phyloP scores from a whole-genome alignment of 2,888 invertebrate species.

The Blastobasis lacticolella region DNA sequence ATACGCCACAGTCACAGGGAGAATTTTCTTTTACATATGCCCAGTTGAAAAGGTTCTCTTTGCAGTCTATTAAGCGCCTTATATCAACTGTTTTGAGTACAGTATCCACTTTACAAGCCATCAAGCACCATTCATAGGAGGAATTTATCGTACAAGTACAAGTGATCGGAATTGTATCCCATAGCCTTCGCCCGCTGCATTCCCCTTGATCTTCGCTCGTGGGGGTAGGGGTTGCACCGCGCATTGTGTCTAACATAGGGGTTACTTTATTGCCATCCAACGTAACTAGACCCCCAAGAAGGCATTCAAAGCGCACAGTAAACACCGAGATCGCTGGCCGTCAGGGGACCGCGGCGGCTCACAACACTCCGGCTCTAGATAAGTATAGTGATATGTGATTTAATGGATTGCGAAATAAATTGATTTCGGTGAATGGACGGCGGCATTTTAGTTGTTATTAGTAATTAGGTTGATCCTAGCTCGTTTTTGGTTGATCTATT shows the following conservation, averaged over 20 bases:
- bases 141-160: slow-evolving; percentile 15
- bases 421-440: slow-evolving; percentile 37
- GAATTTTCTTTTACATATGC: too few species aligned
- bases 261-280: slow-evolving; percentile 60
- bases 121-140: too few species aligned
- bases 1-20: too few species aligned
- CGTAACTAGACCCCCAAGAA: slow-evolving; percentile 28
- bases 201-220: slow-evolving; percentile 36
- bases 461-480: too few species aligned
- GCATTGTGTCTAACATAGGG: slow-evolving; percentile 64
- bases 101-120: too few species aligned
- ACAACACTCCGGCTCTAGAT: slow-evolving; percentile 25
- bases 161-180: slow-evolving; percentile 35
- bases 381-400: slow-evolving; percentile 60
- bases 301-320: slow-evolving; percentile 31
- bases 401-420: slow-evolving; percentile 68
- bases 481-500: too few species aligned
- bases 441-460: too few species aligned
- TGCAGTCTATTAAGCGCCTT: too few species aligned
- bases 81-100: too few species aligned
- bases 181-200: slow-evolving; percentile 37
- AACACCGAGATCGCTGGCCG: too few species aligned
- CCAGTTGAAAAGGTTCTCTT: too few species aligned
- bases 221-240: slow-evolving; percentile 52
- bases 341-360: slow-evolving; percentile 27